Evolutionary conservation across 1,140 invertebrate genomes (phyloP).

Genomic region (Hycleus cichorii): DNA sequence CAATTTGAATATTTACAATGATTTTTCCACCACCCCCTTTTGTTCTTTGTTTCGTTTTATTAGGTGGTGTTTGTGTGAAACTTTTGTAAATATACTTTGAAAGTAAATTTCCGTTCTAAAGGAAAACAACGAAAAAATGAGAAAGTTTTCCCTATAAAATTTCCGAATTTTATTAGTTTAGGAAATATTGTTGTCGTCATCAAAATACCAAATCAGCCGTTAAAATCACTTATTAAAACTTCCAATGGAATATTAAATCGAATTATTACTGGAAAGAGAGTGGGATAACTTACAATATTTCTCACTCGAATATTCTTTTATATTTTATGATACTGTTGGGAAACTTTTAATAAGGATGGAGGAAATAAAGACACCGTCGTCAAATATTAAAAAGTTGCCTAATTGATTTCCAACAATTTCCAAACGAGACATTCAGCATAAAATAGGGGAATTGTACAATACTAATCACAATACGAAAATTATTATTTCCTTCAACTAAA

Average conservation of each 20-base stretch:
- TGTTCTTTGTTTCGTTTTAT: too few species aligned
- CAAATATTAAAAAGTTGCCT: constrained; percentile 15
- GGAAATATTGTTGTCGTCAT: constrained; percentile 2
- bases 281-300: constrained; percentile 12
- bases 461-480: too few species aligned
- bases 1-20: constrained; percentile 11
- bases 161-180: too few species aligned
- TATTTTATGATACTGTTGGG: constrained; percentile 14
- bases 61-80: too few species aligned
- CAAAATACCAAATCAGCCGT: constrained; percentile 12
- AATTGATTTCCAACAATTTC: constrained; percentile 10
- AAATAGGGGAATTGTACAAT: too few species aligned
- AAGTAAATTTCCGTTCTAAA: too few species aligned
- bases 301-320: constrained; percentile 9
- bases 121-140: too few species aligned
- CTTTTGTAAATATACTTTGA: too few species aligned
- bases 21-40: neutral
- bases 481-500: too few species aligned
- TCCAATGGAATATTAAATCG: constrained; percentile 16
- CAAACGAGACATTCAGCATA: neutral
- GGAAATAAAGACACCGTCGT: constrained; percentile 10
- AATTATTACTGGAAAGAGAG: neutral
- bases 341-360: constrained; percentile 11
- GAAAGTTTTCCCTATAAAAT: too few species aligned
- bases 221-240: constrained; percentile 16